Conservation (phyloP, 2,113 vertebrate species). For the Oreocharis arfaki region DNA sequence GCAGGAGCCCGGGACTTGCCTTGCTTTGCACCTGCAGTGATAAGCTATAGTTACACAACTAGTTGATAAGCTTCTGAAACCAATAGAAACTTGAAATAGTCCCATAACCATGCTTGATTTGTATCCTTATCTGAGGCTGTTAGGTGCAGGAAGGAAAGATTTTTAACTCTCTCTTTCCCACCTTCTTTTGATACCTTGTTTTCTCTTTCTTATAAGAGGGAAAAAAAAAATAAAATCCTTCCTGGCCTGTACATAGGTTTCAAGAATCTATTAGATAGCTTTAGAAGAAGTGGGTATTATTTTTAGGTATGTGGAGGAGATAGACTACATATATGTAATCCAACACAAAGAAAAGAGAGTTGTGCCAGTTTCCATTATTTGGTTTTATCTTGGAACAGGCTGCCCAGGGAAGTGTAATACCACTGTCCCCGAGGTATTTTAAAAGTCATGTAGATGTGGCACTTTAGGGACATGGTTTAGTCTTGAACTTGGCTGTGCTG, state of each 20-base stretch:
- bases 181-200: neutral
- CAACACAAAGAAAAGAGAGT: neutral
- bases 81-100: neutral
- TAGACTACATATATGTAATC: neutral
- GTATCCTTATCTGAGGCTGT: neutral
- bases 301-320: neutral
- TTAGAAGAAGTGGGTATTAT: neutral
- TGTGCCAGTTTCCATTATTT: neutral
- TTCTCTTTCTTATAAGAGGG: neutral
- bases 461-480: neutral
- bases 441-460: neutral
- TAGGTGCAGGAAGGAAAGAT: neutral
- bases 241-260: neutral
- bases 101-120: neutral
- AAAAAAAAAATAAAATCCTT: neutral
- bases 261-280: neutral
- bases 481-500: neutral
- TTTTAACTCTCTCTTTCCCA: neutral
- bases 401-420: neutral
- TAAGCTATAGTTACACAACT: neutral
- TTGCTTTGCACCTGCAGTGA: neutral
- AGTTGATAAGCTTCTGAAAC: neutral
- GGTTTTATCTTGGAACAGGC: neutral
- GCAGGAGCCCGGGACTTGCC: accelerated
- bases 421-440: neutral